These are phyloP conservation scores for Drosophila melanocephala DNA, from an alignment of 2,888 invertebrate genomes.

Conservation along the genomic window DNA sequence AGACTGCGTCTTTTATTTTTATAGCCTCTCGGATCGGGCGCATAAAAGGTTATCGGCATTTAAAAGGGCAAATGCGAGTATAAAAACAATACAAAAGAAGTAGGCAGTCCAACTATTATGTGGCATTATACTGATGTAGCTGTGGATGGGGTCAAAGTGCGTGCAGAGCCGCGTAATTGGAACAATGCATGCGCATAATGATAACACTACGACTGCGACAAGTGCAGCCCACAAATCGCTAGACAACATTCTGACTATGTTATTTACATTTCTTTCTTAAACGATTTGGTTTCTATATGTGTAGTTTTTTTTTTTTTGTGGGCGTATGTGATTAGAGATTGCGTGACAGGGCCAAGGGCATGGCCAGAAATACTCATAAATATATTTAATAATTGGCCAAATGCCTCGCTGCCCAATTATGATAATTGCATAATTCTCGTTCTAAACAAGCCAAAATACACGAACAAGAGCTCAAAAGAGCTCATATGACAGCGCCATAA, in stretches of 20 bases:
- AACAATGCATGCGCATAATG: slow-evolving; percentile 68
- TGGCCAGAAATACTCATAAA: slow-evolving; percentile 55
- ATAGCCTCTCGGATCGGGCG: slow-evolving; percentile 64
- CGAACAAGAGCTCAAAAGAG: slow-evolving; percentile 46
- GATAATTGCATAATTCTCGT: slow-evolving; percentile 78
- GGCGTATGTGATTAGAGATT: slow-evolving; percentile 58
- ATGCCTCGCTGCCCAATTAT: slow-evolving; percentile 73
- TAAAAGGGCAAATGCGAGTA: slow-evolving; percentile 64
- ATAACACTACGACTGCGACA: slow-evolving; percentile 54
- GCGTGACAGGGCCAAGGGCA: slow-evolving; percentile 51
- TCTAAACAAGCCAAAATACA: slow-evolving; percentile 74
- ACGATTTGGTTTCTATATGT: slow-evolving; percentile 3
- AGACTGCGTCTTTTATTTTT: slow-evolving; percentile 52
- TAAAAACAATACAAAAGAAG: slow-evolving; percentile 31
- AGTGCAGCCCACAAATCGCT: slow-evolving; percentile 51
- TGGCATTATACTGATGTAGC: slow-evolving; percentile 61
- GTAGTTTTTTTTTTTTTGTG: slow-evolving; percentile 14
- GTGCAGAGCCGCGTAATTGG: slow-evolving; percentile 77
- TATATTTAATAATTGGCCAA: slow-evolving; percentile 77
- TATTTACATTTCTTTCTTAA: slow-evolving; percentile 37
- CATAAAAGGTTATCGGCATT: slow-evolving; percentile 78
- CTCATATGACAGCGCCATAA: slow-evolving; percentile 65
- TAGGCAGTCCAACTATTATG: slow-evolving; percentile 61
- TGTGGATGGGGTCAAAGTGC: slow-evolving; percentile 62
- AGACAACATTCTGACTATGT: slow-evolving; percentile 35